A percentile compares a stretch with the other conserved stretches of the same genome.
Conservation (phyloP, 2,888 invertebrate genomes). For the Drosophila gaucha region DNA sequence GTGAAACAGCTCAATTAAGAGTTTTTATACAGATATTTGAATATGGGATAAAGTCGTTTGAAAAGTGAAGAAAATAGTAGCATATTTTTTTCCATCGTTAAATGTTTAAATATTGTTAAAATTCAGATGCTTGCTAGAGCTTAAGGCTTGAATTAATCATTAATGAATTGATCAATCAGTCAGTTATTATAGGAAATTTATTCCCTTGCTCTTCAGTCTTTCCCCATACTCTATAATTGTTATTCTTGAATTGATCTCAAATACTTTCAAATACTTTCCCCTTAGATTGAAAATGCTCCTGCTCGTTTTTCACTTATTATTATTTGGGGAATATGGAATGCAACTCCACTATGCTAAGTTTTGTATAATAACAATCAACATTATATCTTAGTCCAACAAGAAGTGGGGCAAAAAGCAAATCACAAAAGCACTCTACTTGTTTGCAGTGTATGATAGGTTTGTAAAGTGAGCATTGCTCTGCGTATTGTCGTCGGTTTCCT, state of each 20-base stretch:
- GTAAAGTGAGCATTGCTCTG: constrained; percentile 80
- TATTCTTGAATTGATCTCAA: neutral
- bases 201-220: neutral
- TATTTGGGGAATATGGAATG: constrained; percentile 39
- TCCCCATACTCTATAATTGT: neutral
- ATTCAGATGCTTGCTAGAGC: no score
- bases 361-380: constrained; percentile 46
- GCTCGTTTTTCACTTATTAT: constrained; percentile 32
- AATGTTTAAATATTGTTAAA: neutral
- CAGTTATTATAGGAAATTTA: no score
- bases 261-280: neutral
- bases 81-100: no score
- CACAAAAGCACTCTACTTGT: constrained; percentile 48
- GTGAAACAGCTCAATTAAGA: no score
- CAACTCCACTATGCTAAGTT: constrained; percentile 23
- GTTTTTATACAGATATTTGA: no score
- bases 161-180: no score
- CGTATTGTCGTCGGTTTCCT: constrained; percentile 82
- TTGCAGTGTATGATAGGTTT: constrained; percentile 62
- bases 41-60: no score
- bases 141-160: no score
- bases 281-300: neutral
- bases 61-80: no score
- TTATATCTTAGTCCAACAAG: constrained; percentile 34
- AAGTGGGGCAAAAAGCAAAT: constrained; percentile 17